Evolutionary conservation across 2,113 vertebrate genomes (phyloP), one percentile per base, ranked within the genome.

Genomic region (Illadopsis cleaveri): DNA sequence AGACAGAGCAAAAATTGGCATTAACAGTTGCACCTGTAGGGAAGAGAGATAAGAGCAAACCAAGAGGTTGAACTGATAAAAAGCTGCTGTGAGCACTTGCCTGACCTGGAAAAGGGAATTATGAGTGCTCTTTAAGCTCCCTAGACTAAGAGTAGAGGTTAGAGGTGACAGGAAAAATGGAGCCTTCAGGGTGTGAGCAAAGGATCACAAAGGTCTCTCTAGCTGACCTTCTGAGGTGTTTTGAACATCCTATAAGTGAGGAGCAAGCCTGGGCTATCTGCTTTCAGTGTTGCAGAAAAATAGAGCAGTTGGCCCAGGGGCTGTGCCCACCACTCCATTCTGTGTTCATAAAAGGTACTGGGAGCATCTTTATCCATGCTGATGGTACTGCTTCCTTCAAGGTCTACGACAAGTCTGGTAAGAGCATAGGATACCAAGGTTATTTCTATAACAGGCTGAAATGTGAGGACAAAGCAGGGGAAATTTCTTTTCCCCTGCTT

Each of bases 191-290:
- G 11, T 42, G 51, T 65, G 80, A 95, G 72, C 76, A 69, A 53
- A 62, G 15, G 19, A 21, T 69, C 4, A 17, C 37, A 16, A 94
- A 95, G 24, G 71, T 96, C 17, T 97, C 96, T 47, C 30, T 98
- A 27, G 94, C 89, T 5, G 96, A 97, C 24, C 53, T 98, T 40
- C 68, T 98, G 89, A 82, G 73, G 58, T 94, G 86, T 60, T 97
- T 95, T 72, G 95, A 96, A 4, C 86, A 84, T n/a, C 89, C 97
- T n/a, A n/a, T 98, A 89, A 98, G 87, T 0, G 97, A 98, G 72
- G 97, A 98, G 64, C 95, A 97, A 89, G 97, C 97, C 47, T 97
- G 97, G 97, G 97, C 97, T 66, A 16, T 98, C n/a, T 98, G 97
- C 44, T 98, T 96, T 91, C 97, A 97, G 30, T 96, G 95, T 33